phyloP scores from a whole-genome alignment of 2,797 vertebrate species.

The Margarornis squamiger region DNA sequence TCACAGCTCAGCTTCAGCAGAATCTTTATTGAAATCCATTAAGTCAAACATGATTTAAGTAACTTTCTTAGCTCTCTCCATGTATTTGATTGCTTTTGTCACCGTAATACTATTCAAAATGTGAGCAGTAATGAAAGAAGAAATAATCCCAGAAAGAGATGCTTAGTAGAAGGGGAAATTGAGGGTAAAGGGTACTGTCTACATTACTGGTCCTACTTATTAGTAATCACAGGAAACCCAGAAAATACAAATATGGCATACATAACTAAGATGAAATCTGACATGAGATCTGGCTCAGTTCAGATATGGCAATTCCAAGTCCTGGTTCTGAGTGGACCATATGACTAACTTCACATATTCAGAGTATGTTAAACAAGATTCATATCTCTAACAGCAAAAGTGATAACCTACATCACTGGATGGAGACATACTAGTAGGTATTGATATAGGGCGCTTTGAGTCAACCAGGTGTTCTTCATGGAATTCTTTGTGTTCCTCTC shows the following conservation, averaged over 20 bases:
- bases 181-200: neutral
- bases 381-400: conserved; percentile 9
- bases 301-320: neutral
- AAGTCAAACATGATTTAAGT: neutral
- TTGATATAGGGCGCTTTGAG: neutral
- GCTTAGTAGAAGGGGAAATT: neutral
- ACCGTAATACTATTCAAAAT: neutral
- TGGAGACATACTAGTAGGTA: conserved; percentile 36
- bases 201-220: neutral
- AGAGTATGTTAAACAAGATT: conserved; percentile 28
- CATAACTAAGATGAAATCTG: neutral
- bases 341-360: conserved; percentile 17
- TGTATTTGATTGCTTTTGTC: conserved; percentile 7
- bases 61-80: neutral
- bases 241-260: neutral
- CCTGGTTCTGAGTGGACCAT: neutral
- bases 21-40: neutral
- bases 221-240: neutral
- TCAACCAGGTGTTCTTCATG: neutral
- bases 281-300: neutral
- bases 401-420: neutral
- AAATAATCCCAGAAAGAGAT: neutral
- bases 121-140: neutral
- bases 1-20: neutral
- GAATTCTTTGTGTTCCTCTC: conserved; percentile 26